A percentile compares a stretch with the other conserved stretches of the same genome.
Evolutionary conservation across 2,797 vertebrate species (phyloP).

Genomic region (Dendrocincla tyrannina): DNA sequence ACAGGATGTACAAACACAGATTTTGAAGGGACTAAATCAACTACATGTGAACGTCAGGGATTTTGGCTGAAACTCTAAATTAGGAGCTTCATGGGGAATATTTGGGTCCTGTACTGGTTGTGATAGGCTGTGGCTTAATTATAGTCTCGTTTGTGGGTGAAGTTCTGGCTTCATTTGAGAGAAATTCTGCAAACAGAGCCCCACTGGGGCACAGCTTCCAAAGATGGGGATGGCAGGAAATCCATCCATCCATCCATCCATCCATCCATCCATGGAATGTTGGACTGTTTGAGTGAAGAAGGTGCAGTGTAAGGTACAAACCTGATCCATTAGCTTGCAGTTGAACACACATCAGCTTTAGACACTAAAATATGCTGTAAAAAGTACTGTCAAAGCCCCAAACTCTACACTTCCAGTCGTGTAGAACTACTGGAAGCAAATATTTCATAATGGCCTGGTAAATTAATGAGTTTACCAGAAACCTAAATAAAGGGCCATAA

Average conservation of each 20-base stretch:
- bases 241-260: fast-evolving
- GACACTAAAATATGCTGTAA: neutral
- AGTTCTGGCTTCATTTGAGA: neutral
- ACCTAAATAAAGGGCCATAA: neutral
- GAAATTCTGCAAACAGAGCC: neutral
- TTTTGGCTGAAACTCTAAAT: neutral
- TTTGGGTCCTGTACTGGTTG: neutral
- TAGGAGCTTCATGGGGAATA: neutral
- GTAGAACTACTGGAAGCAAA: neutral
- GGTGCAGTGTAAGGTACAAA: neutral
- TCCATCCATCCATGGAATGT: neutral
- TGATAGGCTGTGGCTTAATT: neutral
- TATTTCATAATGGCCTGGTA: neutral
- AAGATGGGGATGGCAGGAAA: neutral
- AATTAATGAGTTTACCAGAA: neutral
- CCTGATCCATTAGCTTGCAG: fast-evolving
- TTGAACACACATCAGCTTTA: neutral
- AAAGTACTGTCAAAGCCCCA: neutral
- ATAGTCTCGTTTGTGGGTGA: neutral
- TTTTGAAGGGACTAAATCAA: neutral
- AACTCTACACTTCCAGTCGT: neutral
- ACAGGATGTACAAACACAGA: fast-evolving
- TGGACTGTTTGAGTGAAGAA: neutral
- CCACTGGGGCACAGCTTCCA: neutral
- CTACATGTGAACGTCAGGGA: too few relatives aligned